Conservation (phyloP, 2,113 vertebrate genomes). For the Nesospiza acunhae region DNA sequence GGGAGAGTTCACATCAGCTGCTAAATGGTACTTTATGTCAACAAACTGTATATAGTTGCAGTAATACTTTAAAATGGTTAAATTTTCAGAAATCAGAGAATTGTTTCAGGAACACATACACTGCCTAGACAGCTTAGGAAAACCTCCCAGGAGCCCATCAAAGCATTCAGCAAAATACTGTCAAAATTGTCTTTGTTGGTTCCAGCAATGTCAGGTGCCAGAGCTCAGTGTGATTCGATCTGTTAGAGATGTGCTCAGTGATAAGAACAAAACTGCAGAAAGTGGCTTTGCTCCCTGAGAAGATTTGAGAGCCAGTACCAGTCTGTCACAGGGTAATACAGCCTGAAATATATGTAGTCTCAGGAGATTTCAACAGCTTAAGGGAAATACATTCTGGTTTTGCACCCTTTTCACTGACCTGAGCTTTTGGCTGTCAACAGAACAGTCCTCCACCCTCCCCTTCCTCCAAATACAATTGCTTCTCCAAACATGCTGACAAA, state of each 20-base stretch:
- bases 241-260: not conserved
- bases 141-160: not conserved
- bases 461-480: not conserved
- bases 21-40: not conserved
- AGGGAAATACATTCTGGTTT: not conserved
- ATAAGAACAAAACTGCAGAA: not conserved
- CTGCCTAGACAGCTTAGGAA: not conserved
- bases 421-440: not conserved
- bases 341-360: not conserved
- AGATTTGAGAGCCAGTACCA: not conserved
- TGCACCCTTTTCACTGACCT: not conserved
- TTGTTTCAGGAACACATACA: not conserved
- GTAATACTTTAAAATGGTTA: not conserved
- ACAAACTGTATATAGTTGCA: not conserved
- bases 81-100: not conserved
- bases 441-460: not conserved
- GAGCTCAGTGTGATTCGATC: not conserved
- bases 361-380: not conserved
- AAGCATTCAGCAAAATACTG: not conserved
- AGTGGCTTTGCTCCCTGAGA: not conserved
- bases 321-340: not conserved
- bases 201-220: not conserved
- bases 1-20: not conserved
- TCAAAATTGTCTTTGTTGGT: not conserved
- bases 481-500: not conserved